A percentile compares a stretch with the other conserved stretches of the same genome.
These are phyloP conservation scores for Dryoscopus gambensis DNA, from an alignment of 2,113 vertebrate genomes.

Conservation along the genomic window DNA sequence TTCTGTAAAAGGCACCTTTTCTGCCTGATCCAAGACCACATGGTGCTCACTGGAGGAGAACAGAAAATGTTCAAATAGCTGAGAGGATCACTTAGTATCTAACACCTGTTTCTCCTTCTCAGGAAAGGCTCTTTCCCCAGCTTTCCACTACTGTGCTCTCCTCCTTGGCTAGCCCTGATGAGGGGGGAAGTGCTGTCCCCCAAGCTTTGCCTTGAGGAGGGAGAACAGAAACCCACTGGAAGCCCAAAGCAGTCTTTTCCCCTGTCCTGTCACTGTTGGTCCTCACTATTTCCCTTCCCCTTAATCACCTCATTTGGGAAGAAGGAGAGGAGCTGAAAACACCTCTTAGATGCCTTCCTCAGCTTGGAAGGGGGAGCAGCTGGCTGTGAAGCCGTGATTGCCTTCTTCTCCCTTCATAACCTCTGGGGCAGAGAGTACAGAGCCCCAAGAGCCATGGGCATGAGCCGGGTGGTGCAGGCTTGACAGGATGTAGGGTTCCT, in stretches of 20 bases:
- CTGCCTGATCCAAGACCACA: background rate
- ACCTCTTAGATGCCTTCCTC: background rate
- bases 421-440: background rate
- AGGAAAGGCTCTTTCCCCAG: background rate
- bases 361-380: background rate
- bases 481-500: background rate
- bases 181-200: background rate
- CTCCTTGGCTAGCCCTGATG: background rate
- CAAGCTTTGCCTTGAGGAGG: background rate
- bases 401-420: background rate
- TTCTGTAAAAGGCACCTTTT: background rate
- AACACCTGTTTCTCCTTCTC: background rate
- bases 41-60: rapidly evolving
- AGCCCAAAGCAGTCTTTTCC: background rate
- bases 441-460: background rate
- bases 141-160: background rate
- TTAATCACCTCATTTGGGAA: background rate
- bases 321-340: background rate
- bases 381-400: background rate
- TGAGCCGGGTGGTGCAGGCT: background rate
- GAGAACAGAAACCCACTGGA: background rate
- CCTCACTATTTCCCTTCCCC: background rate
- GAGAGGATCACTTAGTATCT: background rate
- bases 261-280: background rate
- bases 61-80: background rate